Evolutionary conservation across 92 coral and sea anemone genomes (phyloP).

Genomic region (Heliopora coerulea): DNA sequence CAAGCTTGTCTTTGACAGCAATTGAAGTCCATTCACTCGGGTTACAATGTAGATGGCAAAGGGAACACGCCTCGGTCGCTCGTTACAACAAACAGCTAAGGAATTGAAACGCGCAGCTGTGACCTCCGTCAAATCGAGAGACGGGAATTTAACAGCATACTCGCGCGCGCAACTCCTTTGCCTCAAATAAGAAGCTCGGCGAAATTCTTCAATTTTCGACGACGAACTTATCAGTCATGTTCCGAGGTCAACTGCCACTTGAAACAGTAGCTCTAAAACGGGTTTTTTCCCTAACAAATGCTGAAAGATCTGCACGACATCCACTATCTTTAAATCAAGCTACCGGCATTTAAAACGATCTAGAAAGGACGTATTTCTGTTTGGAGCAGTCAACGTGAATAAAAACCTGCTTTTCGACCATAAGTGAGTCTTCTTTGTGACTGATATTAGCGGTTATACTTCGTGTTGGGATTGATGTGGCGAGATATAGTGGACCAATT

Average conservation of each 20-base stretch:
- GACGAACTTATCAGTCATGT: background rate
- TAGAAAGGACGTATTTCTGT: background rate
- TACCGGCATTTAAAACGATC: background rate
- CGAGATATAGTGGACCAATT: constrained; percentile 37
- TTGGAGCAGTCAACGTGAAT: background rate
- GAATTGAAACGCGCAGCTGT: background rate
- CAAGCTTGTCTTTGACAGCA: constrained; percentile 23
- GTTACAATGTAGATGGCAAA: constrained; percentile 25
- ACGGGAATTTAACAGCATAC: too few species aligned
- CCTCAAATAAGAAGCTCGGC: background rate
- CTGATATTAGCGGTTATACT: background rate
- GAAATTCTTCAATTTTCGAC: background rate
- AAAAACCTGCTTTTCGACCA: background rate
- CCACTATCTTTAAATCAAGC: background rate
- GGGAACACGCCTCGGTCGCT: too few species aligned
- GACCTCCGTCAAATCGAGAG: too few species aligned
- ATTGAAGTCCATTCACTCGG: constrained; percentile 33
- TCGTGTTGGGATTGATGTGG: constrained; percentile 35
- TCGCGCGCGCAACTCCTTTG: background rate
- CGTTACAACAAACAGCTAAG: too few species aligned
- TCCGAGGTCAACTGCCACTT: constrained; percentile 41
- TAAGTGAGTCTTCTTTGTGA: constrained; percentile 13
- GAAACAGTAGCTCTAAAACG: constrained; percentile 29
- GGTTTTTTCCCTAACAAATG: constrained; percentile 1
- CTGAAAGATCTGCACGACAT: background rate